These are phyloP conservation scores for Dolomedes plantarius DNA, from an alignment of 2,888 invertebrate genomes.

Conservation along the genomic window DNA sequence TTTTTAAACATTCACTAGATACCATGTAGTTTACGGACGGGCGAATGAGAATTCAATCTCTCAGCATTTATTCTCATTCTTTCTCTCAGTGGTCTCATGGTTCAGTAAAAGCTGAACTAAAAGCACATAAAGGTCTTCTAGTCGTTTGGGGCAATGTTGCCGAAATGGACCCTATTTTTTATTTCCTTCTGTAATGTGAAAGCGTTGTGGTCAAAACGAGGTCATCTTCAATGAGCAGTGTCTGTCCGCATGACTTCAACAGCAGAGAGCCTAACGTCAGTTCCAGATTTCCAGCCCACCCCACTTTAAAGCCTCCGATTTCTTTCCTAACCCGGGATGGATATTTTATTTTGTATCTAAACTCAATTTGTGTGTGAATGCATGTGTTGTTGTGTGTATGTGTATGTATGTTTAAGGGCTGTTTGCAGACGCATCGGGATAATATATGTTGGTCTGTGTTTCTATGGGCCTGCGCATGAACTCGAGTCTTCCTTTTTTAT, in stretches of 20 bases:
- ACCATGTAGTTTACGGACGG: too few species aligned
- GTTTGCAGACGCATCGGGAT: neutral
- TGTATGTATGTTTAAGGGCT: neutral
- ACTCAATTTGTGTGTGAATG: neutral
- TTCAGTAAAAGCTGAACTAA: neutral
- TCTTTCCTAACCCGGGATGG: neutral
- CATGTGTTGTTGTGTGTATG: neutral
- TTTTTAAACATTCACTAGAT: too few species aligned
- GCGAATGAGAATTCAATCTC: too few species aligned
- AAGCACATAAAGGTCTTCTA: neutral
- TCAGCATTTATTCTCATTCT: too few species aligned
- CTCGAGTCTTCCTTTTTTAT: neutral
- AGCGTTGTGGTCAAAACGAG: slow-evolving; percentile 62
- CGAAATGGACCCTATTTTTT: slow-evolving; percentile 51
- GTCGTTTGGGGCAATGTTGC: slow-evolving; percentile 28
- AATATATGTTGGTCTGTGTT: neutral
- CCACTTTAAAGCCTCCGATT: slow-evolving; percentile 44
- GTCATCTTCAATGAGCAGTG: slow-evolving; percentile 65
- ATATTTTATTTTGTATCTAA: neutral
- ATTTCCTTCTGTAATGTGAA: slow-evolving; percentile 48
- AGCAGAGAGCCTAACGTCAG: slow-evolving; percentile 57
- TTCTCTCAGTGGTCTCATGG: too few species aligned
- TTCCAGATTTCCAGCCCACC: slow-evolving; percentile 47
- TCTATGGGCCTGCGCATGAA: neutral
- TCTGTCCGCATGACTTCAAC: slow-evolving; percentile 61